Percentiles rank a stretch among this genome's conserved stretches.
phyloP scores from a whole-genome alignment of 2,888 invertebrate species.

The Germaria angustata region DNA sequence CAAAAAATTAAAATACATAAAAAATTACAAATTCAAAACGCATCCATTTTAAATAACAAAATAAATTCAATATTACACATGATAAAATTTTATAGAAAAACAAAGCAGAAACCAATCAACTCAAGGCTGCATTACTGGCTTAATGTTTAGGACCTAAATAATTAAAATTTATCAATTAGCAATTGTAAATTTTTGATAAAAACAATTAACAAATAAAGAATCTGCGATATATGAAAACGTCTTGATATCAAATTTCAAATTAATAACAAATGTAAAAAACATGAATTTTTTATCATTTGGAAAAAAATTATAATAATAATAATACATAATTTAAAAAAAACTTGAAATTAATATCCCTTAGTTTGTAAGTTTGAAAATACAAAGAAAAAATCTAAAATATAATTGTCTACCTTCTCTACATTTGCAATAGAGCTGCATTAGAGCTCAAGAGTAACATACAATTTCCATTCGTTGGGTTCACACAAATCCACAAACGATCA shows the following conservation, averaged over 20 bases:
- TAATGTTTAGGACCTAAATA: slow-evolving; percentile 60
- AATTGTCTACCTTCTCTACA: too few species aligned
- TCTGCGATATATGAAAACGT: slow-evolving; percentile 67
- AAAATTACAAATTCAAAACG: slow-evolving; percentile 55
- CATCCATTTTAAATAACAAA: slow-evolving; percentile 56
- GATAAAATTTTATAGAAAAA: slow-evolving; percentile 53
- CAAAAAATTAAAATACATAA: slow-evolving; percentile 25
- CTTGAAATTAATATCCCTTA: slow-evolving; percentile 55
- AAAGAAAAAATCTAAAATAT: slow-evolving; percentile 17
- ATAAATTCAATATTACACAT: slow-evolving; percentile 60
- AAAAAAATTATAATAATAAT: slow-evolving; percentile 18
- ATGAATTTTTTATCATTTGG: slow-evolving; percentile 45
- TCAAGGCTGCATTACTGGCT: slow-evolving; percentile 66
- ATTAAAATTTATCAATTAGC: slow-evolving; percentile 47
- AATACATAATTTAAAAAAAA: too few species aligned
- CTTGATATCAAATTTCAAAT: slow-evolving; percentile 67
- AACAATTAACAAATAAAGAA: slow-evolving; percentile 40
- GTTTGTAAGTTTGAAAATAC: slow-evolving; percentile 48
- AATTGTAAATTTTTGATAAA: slow-evolving; percentile 54
- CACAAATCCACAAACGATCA: neutral
- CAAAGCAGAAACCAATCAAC: slow-evolving; percentile 40
- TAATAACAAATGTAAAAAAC: slow-evolving; percentile 29
- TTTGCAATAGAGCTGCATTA: neutral
- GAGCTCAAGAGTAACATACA: neutral
- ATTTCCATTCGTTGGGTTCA: too few species aligned